A percentile compares a stretch with the other conserved stretches of the same genome.
phyloP scores from a whole-genome alignment of 2,888 invertebrate genomes.

The Chironomus tentans region DNA sequence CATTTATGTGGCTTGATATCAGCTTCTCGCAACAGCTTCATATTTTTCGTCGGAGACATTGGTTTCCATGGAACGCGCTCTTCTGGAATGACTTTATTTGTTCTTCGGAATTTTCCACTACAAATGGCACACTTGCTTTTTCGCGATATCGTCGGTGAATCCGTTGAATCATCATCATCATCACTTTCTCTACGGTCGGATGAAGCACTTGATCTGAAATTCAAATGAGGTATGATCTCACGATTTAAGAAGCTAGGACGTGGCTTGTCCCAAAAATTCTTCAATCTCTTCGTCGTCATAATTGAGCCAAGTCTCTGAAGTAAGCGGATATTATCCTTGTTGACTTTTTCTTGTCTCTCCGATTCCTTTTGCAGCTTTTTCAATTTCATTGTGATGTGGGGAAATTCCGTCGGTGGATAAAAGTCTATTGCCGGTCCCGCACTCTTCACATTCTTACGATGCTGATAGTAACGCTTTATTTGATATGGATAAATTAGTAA shows the following conservation, averaged over 20 bases:
- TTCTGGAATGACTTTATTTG: conserved; percentile 37
- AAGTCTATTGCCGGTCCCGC: conserved; percentile 61
- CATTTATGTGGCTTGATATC: conserved; percentile 19
- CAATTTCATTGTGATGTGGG: conserved; percentile 57
- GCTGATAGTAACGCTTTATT: conserved; percentile 57
- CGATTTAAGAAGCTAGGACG: conserved; percentile 42
- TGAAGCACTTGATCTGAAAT: neutral
- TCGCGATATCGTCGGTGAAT: neutral
- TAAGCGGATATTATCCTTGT: conserved; percentile 58
- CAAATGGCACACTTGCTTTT: conserved; percentile 12
- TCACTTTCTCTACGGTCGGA: neutral
- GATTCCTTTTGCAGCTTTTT: conserved; percentile 61
- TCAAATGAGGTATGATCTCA: conserved; percentile 36
- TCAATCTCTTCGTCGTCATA: conserved; percentile 56
- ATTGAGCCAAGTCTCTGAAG: conserved; percentile 57
- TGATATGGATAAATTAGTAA: conserved; percentile 62
- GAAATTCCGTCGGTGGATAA: conserved; percentile 50
- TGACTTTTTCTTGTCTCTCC: conserved; percentile 55
- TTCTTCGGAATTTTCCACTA: conserved; percentile 9
- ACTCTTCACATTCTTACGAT: conserved; percentile 55
- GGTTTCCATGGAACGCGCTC: conserved; percentile 40
- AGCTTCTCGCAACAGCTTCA: conserved; percentile 10
- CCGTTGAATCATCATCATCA: neutral
- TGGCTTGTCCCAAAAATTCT: conserved; percentile 57
- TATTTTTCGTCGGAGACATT: conserved; percentile 29